phyloP scores from a whole-genome alignment of 2,888 invertebrate species.

The Ametastegia equiseti region DNA sequence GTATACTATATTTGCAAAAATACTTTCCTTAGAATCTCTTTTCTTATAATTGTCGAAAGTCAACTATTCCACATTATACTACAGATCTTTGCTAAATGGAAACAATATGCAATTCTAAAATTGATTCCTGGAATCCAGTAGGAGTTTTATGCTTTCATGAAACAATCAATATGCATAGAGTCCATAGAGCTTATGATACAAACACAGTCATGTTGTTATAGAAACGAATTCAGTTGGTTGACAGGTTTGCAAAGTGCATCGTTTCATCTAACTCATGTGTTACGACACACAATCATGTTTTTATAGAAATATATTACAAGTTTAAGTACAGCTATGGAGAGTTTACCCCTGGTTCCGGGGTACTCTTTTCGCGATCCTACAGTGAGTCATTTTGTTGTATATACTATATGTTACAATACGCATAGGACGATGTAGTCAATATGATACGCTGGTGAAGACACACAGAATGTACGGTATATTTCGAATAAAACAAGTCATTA shows the following conservation, averaged over 20 bases:
- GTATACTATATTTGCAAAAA: too few relatives aligned
- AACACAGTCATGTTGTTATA: constrained; percentile 61
- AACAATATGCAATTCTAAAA: background rate
- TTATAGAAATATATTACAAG: constrained; percentile 38
- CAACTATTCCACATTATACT: background rate
- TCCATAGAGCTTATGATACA: background rate
- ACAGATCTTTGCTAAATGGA: background rate
- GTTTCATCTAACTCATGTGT: constrained; percentile 33
- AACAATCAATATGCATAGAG: constrained; percentile 15
- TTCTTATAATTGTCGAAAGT: background rate
- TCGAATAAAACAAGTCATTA: background rate
- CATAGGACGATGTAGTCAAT: background rate
- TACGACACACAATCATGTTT: constrained; percentile 37
- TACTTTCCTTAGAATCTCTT: too few relatives aligned
- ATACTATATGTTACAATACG: background rate
- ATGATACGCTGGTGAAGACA: too few relatives aligned
- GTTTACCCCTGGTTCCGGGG: constrained; percentile 85
- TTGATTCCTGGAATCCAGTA: background rate
- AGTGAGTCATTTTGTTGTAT: constrained; percentile 59
- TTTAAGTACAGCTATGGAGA: constrained; percentile 68
- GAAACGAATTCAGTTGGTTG: constrained; percentile 56
- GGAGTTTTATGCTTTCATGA: background rate
- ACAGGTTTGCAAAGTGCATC: background rate
- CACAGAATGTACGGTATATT: background rate
- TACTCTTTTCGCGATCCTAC: constrained; percentile 83